A percentile compares a stretch with the other conserved stretches of the same genome.
phyloP scores from a whole-genome alignment of 2,113 vertebrate species.

The Beaufortia kweichowensis region DNA sequence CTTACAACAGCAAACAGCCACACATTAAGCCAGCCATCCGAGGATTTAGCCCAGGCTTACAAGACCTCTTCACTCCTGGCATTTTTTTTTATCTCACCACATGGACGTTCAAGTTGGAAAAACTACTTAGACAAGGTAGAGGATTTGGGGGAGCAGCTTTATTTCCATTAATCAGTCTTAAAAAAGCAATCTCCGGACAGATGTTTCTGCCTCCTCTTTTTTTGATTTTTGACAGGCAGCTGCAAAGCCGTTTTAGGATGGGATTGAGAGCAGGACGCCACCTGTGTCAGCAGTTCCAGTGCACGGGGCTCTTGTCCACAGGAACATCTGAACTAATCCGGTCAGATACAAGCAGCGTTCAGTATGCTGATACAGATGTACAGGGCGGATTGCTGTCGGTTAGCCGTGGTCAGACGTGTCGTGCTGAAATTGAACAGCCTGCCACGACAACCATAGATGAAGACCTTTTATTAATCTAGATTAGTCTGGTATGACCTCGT shows the following conservation, averaged over 20 bases:
- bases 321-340: conserved; percentile 54
- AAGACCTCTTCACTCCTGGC: conserved; percentile 54
- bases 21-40: conserved; percentile 39
- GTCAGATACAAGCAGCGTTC: conserved; percentile 48
- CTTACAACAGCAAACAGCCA: conserved; percentile 29
- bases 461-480: conserved; percentile 32
- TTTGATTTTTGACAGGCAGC: conserved; percentile 48
- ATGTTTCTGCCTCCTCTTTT: conserved; percentile 62
- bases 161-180: conserved; percentile 64
- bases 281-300: conserved; percentile 56
- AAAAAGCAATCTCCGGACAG: conserved; percentile 68
- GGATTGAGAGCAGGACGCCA: conserved; percentile 65
- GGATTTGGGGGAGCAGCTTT: conserved; percentile 61
- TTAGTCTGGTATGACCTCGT: conserved; percentile 40
- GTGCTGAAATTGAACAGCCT: conserved; percentile 49
- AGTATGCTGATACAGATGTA: conserved; percentile 49
- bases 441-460: conserved; percentile 28
- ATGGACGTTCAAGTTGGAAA: conserved; percentile 50
- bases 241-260: conserved; percentile 56
- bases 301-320: conserved; percentile 11
- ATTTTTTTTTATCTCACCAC: conserved; percentile 40
- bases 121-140: conserved; percentile 64
- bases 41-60: conserved; percentile 56
- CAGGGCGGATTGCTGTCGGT: conserved; percentile 40
- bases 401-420: conserved; percentile 37